Evolutionary conservation across 2,888 invertebrate genomes (phyloP), one percentile per base, ranked within the genome.

Genomic region (Andrena haemorrhoa): DNA sequence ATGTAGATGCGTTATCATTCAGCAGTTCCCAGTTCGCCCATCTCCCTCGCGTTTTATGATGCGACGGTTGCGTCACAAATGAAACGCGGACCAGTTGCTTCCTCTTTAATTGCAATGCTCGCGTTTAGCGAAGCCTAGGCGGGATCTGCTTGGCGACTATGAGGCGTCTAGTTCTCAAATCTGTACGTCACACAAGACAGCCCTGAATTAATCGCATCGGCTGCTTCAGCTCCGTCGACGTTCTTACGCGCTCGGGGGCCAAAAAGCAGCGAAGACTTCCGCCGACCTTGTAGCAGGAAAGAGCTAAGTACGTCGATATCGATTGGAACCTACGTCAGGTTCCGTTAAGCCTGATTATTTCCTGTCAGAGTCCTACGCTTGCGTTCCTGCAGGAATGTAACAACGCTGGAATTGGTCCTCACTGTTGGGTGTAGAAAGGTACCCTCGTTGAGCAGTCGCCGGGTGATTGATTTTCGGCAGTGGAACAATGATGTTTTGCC

Each of bases 301-400:
- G 84, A 84, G 72, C 63, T 73, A 89, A 90, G 89, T 89, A 88
- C 87, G 76, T 87, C 86, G 87, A 88, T 87, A 82, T 78, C 75
- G 76, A 31, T 63, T 16, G 60, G 75, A 78, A 71, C 71, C 58
- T 23, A 63, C 74, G 68, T 69, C 70, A 61, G 33, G 41, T 70
- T 76, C 51, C 75, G 63, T 86, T 82, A 85, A 72, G 76, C 58
- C 68, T 8, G 77, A 61, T 68, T 65, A 69, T 78, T 72, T 77
- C 65, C 65, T 64, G 41, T 51, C 70, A 63, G 60, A 73, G 66
- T 71, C 60, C 56, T 31, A 61, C 41, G 60, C 20, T 74, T 64
- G 72, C 69, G 79, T 80, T 77, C 76, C 79, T 61, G 41, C 35
- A 23, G 23, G 23, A 23, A 58, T 68, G 75, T 65, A 29, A 65